These are phyloP conservation scores for Neosalanx taihuensis DNA, from an alignment of 2,797 vertebrate genomes.

Conservation along the genomic window DNA sequence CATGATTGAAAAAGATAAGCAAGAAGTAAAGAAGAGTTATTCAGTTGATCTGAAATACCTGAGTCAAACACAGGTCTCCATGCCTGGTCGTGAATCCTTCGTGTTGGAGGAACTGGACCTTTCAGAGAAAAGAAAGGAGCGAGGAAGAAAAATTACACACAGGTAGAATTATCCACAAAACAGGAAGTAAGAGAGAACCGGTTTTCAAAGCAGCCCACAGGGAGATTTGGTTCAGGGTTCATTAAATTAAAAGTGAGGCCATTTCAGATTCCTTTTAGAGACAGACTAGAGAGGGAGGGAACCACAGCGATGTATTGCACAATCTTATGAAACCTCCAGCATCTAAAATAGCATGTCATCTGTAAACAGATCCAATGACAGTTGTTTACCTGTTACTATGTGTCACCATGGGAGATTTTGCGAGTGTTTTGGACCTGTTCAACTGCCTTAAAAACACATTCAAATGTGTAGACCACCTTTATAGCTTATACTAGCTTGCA, in stretches of 20 bases:
- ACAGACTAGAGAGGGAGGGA: not conserved
- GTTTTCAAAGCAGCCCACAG: not conserved
- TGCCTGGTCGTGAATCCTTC: constrained; percentile 62
- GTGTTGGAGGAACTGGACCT: constrained; percentile 45
- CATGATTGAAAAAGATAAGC: not conserved
- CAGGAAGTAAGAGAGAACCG: constrained; percentile 27
- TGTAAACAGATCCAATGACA: not conserved
- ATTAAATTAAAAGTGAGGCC: constrained; percentile 2
- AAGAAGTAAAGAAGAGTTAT: constrained; percentile 14
- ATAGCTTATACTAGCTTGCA: not conserved
- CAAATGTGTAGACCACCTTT: not conserved
- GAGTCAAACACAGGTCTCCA: constrained; percentile 65
- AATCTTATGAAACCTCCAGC: constrained; percentile 5
- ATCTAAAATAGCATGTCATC: constrained; percentile 15
- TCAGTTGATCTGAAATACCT: constrained; percentile 62
- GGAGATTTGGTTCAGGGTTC: not conserved
- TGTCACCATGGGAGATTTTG: not conserved
- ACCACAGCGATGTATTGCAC: not conserved
- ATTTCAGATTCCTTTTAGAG: not conserved
- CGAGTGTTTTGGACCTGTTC: too few species aligned
- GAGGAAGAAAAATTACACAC: constrained; percentile 17
- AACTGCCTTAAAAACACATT: too few species aligned
- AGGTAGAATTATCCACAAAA: not conserved
- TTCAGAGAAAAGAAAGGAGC: constrained; percentile 12
- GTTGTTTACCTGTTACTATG: not conserved